Base-by-base conservation (phyloP, 1,140 invertebrate species). In the Sinonovacula constricta region DNA sequence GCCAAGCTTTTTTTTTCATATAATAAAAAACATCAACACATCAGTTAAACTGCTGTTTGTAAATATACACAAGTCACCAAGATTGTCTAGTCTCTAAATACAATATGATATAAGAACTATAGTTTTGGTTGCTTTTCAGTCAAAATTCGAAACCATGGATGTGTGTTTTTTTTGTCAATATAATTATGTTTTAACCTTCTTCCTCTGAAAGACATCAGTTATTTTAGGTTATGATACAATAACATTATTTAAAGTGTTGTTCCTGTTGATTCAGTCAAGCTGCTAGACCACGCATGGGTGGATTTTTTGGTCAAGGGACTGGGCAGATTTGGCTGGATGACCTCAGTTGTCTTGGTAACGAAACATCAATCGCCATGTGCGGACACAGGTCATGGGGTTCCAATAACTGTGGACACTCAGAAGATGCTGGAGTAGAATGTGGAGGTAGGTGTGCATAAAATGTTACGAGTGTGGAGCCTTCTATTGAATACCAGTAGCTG, bases 341-440 rank as follows among this genome's bases (percentile, higher is more conserved):
- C 78, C 89, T 96, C 0, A 90, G 92, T 22, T 96, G 95, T 84
- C 86, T 87, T 0, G 95, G 95, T 15, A 94, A 94, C 81, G 95
- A 96, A 88, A 93, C 92, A 0, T 93, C 93, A 0, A 80, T 96
- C 0, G 91, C 93, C 28, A 93, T 95, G 66, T 96, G 95, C 87
- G 90, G 93, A 53, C 95, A 95, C 84, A 92, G 92, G 45, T 94
- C 94, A 5, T 96, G 95, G 95, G 94, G 94, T 57, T 91, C 94
- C 0, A 94, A 94, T 85, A 94, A 95, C 84, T 96, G 95, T 83
- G 90, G 90, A 24, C 92, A 93, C 14, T 92, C 93, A 80, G 94
- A 96, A 89, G 95, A 93, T 78, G 88, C 86, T 24, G 84, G 86
- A 28, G 86, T 89, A 1, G 80, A 84, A 1, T 90, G 54, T 92